A percentile compares a stretch with the other conserved stretches of the same genome.
These are phyloP conservation scores for Epizoanthus illoricatus DNA, from an alignment of 92 coral and sea anemone species.

Conservation along the genomic window DNA sequence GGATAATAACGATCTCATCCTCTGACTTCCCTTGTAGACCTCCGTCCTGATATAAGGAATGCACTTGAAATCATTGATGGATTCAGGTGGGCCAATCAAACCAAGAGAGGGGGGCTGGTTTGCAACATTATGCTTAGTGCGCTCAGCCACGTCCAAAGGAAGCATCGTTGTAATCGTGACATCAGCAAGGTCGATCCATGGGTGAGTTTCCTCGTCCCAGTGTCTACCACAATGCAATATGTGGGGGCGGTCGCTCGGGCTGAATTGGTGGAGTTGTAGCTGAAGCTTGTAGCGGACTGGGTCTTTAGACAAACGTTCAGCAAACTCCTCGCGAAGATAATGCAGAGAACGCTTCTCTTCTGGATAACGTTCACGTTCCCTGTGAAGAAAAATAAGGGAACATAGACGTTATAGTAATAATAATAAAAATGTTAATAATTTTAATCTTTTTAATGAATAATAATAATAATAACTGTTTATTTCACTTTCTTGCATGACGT, in stretches of 20 bases:
- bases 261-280: constrained; percentile 72
- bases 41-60: constrained; percentile 61
- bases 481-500: background rate
- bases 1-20: constrained; percentile 42
- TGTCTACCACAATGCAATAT: constrained; percentile 62
- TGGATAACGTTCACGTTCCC: constrained; percentile 52
- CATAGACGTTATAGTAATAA: background rate
- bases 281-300: constrained; percentile 75
- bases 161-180: constrained; percentile 73
- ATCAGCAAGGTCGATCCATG: constrained; percentile 93
- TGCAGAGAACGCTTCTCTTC: constrained; percentile 59
- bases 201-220: constrained; percentile 88
- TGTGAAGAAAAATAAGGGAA: background rate
- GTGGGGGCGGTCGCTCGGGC: constrained; percentile 66
- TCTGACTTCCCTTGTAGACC: constrained; percentile 60
- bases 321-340: constrained; percentile 69
- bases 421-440: no score
- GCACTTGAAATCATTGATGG: constrained; percentile 75
- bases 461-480: background rate
- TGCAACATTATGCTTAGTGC: constrained; percentile 54
- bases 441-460: no score
- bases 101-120: constrained; percentile 54
- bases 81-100: constrained; percentile 63
- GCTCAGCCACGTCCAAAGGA: constrained; percentile 69
- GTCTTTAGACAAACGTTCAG: constrained; percentile 56